A percentile compares a stretch with the other conserved stretches of the same genome.
phyloP scores from a whole-genome alignment of 1,140 invertebrate genomes.

The Rhysida immarginata region DNA sequence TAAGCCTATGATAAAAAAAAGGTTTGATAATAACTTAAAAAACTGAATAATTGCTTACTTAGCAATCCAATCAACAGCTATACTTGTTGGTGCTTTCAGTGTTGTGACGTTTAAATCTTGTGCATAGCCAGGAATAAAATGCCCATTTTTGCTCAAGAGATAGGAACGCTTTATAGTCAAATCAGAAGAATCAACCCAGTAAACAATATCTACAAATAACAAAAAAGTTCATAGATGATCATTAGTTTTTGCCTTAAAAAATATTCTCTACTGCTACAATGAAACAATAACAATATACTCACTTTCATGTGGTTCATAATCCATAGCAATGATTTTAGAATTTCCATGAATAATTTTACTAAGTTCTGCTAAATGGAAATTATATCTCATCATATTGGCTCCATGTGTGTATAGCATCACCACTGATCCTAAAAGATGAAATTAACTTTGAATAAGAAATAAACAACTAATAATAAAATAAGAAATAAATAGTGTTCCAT shows the following conservation, averaged over 20 bases:
- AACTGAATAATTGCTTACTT: conserved; percentile 25
- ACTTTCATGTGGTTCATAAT: conserved; percentile 52
- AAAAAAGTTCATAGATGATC: neutral
- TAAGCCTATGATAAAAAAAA: too few species aligned
- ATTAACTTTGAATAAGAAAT: too few species aligned
- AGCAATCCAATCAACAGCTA: conserved; percentile 82
- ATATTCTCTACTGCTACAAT: neutral
- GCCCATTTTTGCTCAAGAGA: conserved; percentile 60
- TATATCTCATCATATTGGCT: conserved; percentile 64
- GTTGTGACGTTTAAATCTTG: conserved; percentile 59
- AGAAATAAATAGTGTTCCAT: neutral
- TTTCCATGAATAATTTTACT: conserved; percentile 61
- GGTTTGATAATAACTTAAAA: neutral
- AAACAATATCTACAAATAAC: conserved; percentile 51
- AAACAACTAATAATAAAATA: neutral
- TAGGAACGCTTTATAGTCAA: conserved; percentile 80
- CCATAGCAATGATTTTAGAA: conserved; percentile 70
- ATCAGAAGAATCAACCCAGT: conserved; percentile 83
- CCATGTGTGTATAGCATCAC: conserved; percentile 30
- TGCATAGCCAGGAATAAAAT: conserved; percentile 53
- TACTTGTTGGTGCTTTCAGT: conserved; percentile 58
- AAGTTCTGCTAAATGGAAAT: conserved; percentile 46
- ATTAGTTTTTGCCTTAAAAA: neutral
- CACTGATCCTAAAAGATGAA: neutral
- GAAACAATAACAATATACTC: conserved; percentile 3